Base-by-base conservation (phyloP, 2,888 invertebrate genomes). In the Acronicta leporina region DNA sequence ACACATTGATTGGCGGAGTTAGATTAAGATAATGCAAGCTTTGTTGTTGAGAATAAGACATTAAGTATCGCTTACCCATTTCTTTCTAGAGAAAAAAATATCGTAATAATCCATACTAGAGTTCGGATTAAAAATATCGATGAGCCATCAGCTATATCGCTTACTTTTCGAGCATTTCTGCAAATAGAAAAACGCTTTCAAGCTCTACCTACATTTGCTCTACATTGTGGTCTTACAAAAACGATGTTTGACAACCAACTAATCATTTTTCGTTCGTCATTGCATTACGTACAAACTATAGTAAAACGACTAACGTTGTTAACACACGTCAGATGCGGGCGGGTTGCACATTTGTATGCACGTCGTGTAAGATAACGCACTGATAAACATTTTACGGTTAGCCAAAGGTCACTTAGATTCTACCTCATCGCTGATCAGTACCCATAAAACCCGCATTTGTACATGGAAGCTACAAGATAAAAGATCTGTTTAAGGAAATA, bases 281-380 rank as follows among this genome's bases (percentile, higher is more conserved):
- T 27, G 20, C 13, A 3, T 25, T 44, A 44, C 25, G 44, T 44
- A 44, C 13, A 13, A 35, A 42, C 33, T 42, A 30, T 43, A 63
- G 46, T 43, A 44, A 52, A 60, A 52, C 38, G 8, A n/a, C 15
- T 27, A 57, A 48, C 45, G 43, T 75, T 66, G 52, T 35, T 47
- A n/a, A 14, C 48, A 45, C 38, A 45, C 38, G 49, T 41, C 16
- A 11, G 44, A 71, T 77, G 77, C 77, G 75, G 77, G 74, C 14
- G 47, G 42, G 25, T 54, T 48, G 42, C 53, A 74, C 69, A 78
- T 83, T 78, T 69, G 69, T 75, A 83, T 82, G 82, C 83, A 74
- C 48, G 47, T 15, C 16, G 68, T 61, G 66, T 73, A 72, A 79
- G 81, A 74, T 80, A 71, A 25, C 46, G 11, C n/a, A 33, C 58